Evolutionary conservation across 2,888 invertebrate genomes (phyloP).

Genomic region (Erannis defoliaria): DNA sequence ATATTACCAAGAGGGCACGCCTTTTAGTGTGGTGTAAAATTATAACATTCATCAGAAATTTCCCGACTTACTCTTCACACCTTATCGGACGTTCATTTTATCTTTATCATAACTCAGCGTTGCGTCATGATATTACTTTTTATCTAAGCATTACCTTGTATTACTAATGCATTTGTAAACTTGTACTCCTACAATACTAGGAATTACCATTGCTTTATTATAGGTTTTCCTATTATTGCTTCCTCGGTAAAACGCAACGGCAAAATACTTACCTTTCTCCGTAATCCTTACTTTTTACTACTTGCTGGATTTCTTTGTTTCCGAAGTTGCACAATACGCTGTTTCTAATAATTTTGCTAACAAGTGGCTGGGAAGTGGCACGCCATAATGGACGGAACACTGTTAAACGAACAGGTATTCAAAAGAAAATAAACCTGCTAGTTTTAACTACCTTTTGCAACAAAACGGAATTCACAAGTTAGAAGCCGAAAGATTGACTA

Average conservation of each 20-base stretch:
- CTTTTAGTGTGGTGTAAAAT: conserved; percentile 65
- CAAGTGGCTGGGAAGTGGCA: conserved; percentile 68
- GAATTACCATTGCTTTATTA: conserved; percentile 34
- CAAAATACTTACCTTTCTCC: conserved; percentile 62
- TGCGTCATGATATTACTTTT: conserved; percentile 44
- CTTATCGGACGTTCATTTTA: conserved; percentile 67
- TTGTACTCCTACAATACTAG: conserved; percentile 31
- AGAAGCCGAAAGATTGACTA: background rate
- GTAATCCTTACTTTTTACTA: conserved; percentile 74
- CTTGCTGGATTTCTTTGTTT: conserved; percentile 77
- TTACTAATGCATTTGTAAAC: conserved; percentile 44
- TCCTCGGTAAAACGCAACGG: conserved; percentile 50
- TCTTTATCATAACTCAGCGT: conserved; percentile 44
- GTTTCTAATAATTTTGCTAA: conserved; percentile 78
- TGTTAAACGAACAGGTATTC: conserved; percentile 58
- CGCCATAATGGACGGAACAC: conserved; percentile 65
- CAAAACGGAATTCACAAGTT: background rate
- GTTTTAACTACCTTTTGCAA: background rate
- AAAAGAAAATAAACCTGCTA: conserved; percentile 55
- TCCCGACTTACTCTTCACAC: conserved; percentile 30
- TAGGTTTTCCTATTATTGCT: conserved; percentile 54
- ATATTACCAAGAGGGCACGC: conserved; percentile 72
- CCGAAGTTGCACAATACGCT: conserved; percentile 67
- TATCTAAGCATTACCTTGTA: conserved; percentile 43
- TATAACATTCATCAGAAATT: conserved; percentile 53